phyloP scores from a whole-genome alignment of 2,888 invertebrate genomes.

The Venustoraphidia nigricollis region DNA sequence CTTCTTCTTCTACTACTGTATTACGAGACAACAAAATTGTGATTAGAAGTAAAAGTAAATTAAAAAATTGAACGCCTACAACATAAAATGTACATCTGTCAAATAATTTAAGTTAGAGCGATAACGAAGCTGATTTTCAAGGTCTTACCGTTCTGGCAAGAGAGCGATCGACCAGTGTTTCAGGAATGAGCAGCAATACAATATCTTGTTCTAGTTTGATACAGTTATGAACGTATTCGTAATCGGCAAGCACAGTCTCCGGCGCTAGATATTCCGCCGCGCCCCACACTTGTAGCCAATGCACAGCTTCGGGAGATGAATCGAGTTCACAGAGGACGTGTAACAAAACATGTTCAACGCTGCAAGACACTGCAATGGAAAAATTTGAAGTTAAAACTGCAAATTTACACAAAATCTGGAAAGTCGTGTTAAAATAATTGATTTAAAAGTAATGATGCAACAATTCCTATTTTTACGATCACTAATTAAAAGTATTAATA shows the following conservation, averaged over 20 bases:
- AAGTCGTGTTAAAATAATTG: slow-evolving; percentile 10
- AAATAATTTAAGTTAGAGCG: background rate
- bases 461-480: too few relatives aligned
- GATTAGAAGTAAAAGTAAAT: too few relatives aligned
- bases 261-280: slow-evolving; percentile 78
- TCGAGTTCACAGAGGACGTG: slow-evolving; percentile 73
- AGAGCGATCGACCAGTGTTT: slow-evolving; percentile 48
- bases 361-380: slow-evolving; percentile 58
- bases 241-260: slow-evolving; percentile 70
- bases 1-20: too few relatives aligned
- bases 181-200: slow-evolving; percentile 46
- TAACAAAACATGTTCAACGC: slow-evolving; percentile 70
- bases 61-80: background rate
- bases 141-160: slow-evolving; percentile 56
- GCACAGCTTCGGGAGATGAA: slow-evolving; percentile 31
- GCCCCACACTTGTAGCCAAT: slow-evolving; percentile 65
- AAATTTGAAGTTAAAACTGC: background rate
- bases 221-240: slow-evolving; percentile 87
- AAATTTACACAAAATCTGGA: slow-evolving; percentile 7
- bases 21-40: background rate
- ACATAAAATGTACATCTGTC: slow-evolving; percentile 4
- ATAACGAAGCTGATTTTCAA: too few relatives aligned
- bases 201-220: slow-evolving; percentile 86
- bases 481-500: background rate
- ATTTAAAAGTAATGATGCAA: too few relatives aligned